phyloP scores from a whole-genome alignment of 2,888 invertebrate species.

The Ephialtes manifestator region DNA sequence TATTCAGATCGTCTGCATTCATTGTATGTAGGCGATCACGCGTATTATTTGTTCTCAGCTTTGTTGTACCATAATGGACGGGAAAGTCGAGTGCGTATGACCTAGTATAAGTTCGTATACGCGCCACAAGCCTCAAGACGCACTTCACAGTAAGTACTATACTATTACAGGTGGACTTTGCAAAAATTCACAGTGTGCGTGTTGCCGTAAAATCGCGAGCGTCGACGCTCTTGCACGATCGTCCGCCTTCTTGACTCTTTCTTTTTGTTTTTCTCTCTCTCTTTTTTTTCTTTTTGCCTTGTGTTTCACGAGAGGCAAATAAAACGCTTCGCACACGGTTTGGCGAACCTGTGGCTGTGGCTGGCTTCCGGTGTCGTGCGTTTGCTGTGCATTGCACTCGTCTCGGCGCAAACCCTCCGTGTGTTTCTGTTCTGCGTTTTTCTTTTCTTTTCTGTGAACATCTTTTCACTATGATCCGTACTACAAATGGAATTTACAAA shows the following conservation, averaged over 20 bases:
- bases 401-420: neutral
- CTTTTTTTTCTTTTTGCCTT: neutral
- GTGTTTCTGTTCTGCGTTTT: neutral
- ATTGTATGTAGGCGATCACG: slow-evolving; percentile 17
- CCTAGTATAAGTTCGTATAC: slow-evolving; percentile 42
- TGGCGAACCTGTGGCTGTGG: slow-evolving; percentile 42
- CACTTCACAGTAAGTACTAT: neutral
- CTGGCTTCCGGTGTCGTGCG: slow-evolving; percentile 52
- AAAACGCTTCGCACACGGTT: slow-evolving; percentile 38
- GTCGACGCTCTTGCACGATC: slow-evolving; percentile 34
- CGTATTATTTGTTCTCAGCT: slow-evolving; percentile 62
- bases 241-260: slow-evolving; percentile 23
- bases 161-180: neutral
- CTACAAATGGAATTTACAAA: too few species aligned
- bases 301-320: slow-evolving; percentile 6
- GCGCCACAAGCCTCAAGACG: slow-evolving; percentile 19
- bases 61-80: slow-evolving; percentile 56
- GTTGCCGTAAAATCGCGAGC: slow-evolving; percentile 24
- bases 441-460: too few species aligned
- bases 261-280: neutral
- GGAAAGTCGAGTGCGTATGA: slow-evolving; percentile 64
- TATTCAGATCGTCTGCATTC: slow-evolving; percentile 15
- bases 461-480: too few species aligned
- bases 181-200: slow-evolving; percentile 9
- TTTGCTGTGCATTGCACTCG: slow-evolving; percentile 5